phyloP scores from a whole-genome alignment of 2,888 invertebrate genomes.

The Mesorhabditis belari region DNA sequence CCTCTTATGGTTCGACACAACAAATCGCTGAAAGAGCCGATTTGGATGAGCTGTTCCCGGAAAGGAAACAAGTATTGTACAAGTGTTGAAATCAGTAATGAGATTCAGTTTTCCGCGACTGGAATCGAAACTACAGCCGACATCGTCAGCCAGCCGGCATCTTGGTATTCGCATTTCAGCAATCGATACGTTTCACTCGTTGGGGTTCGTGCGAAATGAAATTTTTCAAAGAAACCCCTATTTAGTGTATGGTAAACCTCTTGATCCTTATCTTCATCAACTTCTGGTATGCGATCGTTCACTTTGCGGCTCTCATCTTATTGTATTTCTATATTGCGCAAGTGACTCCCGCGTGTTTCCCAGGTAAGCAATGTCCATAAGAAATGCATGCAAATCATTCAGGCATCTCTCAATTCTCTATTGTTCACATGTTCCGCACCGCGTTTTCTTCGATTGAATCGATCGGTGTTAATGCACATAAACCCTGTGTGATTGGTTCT shows the following conservation, averaged over 20 bases:
- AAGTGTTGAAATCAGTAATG: too few species aligned
- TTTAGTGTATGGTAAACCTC: constrained; percentile 77
- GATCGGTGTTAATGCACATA: constrained; percentile 13
- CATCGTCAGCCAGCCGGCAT: constrained; percentile 72
- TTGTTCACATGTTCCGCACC: constrained; percentile 37
- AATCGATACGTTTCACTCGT: constrained; percentile 86
- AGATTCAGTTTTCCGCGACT: too few species aligned
- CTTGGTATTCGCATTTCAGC: constrained; percentile 88
- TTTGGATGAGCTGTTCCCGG: constrained; percentile 82
- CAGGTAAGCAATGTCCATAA: constrained; percentile 64
- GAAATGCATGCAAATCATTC: background rate
- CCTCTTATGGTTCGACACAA: constrained; percentile 6
- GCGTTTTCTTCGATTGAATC: constrained; percentile 29
- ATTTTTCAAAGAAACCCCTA: constrained; percentile 54
- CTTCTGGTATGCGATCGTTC: constrained; percentile 82
- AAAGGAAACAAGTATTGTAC: constrained; percentile 57
- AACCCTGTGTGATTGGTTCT: too few species aligned
- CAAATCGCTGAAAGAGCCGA: constrained; percentile 56
- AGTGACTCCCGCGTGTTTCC: constrained; percentile 88
- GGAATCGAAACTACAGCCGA: constrained; percentile 3
- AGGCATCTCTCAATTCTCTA: constrained; percentile 41
- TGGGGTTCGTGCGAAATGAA: constrained; percentile 70
- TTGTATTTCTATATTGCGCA: constrained; percentile 90
- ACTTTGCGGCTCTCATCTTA: constrained; percentile 72
- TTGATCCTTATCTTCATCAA: constrained; percentile 85